phyloP scores from a whole-genome alignment of 2,888 invertebrate species.

The Pristionchus exspectatus region DNA sequence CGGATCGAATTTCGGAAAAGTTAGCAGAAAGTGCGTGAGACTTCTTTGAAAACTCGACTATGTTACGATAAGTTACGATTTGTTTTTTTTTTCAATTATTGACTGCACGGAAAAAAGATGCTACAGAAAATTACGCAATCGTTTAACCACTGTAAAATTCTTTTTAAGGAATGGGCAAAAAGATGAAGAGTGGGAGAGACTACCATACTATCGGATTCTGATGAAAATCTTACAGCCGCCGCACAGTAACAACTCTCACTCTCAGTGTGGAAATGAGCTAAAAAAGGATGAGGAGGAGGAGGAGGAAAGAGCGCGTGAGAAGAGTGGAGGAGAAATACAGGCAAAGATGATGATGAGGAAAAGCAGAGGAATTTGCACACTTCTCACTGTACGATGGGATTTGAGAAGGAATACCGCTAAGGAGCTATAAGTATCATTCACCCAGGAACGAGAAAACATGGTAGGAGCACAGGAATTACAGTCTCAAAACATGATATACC shows the following conservation, averaged over 20 bases:
- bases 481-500: neutral
- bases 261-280: neutral
- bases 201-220: conserved; percentile 13
- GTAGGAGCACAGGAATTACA: too few relatives aligned
- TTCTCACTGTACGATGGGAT: neutral
- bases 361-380: neutral
- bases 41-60: neutral
- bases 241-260: neutral
- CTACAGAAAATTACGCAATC: too few relatives aligned
- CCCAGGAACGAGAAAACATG: too few relatives aligned
- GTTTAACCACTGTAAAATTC: too few relatives aligned
- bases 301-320: neutral
- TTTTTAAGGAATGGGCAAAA: neutral
- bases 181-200: neutral
- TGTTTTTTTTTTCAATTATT: too few relatives aligned
- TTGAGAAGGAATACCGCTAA: neutral
- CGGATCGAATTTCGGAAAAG: neutral
- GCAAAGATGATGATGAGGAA: neutral
- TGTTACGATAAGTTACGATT: too few relatives aligned
- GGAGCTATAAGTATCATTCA: too few relatives aligned
- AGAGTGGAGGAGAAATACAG: neutral
- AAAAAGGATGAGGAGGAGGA: neutral
- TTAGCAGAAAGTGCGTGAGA: conserved; percentile 31
- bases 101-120: too few relatives aligned
- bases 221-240: conserved; percentile 7